Conservation (phyloP, 2,113 vertebrate species). For the Meleagris gallopavo region DNA sequence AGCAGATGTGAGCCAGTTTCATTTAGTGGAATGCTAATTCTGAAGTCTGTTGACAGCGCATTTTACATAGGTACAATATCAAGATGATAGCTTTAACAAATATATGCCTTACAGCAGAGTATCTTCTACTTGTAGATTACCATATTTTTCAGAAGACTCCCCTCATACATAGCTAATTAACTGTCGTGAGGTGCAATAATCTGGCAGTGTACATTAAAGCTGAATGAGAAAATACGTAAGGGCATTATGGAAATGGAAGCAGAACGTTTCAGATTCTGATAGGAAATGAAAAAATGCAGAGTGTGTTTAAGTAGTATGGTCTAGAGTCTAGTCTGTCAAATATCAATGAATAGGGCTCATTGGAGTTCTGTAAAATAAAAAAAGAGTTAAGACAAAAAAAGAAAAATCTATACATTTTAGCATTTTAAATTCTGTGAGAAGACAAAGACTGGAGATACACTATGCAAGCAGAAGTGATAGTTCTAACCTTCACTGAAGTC, state of each 20-base stretch:
- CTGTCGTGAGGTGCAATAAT: background rate
- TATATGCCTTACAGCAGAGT: background rate
- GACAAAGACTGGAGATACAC: background rate
- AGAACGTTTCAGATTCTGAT: slow-evolving; percentile 4
- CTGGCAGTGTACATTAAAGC: background rate
- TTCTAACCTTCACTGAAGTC: background rate
- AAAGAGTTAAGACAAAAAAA: background rate
- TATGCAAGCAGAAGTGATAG: background rate
- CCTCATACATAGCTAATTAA: background rate
- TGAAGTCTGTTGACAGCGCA: background rate
- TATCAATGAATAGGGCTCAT: background rate
- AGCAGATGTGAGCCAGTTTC: background rate
- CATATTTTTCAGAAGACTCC: background rate
- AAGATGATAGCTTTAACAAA: background rate
- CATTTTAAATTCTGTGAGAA: background rate
- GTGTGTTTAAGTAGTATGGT: background rate
- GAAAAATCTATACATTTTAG: background rate
- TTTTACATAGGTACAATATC: background rate
- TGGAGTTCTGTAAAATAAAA: background rate
- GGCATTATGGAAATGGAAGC: background rate
- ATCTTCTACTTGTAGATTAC: background rate
- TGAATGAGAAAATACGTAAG: background rate
- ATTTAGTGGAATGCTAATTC: background rate
- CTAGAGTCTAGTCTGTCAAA: background rate
- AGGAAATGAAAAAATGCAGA: background rate